Evolutionary conservation across 2,797 vertebrate genomes (phyloP), one percentile per base, ranked within the genome.

Genomic region (Amniataba percoides): DNA sequence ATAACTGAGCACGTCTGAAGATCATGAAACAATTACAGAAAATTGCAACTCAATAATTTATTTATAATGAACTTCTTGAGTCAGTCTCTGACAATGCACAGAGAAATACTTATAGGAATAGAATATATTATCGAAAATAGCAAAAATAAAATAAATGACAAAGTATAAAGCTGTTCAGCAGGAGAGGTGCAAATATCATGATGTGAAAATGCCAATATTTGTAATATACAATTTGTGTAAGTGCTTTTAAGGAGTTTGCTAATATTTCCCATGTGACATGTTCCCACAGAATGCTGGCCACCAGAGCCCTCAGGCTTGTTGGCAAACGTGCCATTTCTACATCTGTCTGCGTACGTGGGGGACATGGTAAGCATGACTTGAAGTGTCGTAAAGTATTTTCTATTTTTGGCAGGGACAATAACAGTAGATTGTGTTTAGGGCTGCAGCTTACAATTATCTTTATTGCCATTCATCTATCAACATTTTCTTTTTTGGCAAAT

Each of bases 321-420:
- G 97, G 97, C 88, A 97, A 94, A 88, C 96, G 97, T 80, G 95
- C 96, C 74, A 82, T 99, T 85, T 98, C 96, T 69, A 97, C 97
- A 76, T 97, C 98, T 1, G 92, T 95, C 23, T 97, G 96, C 57
- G n/a, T 97, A 13, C 95, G 96, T 67, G 96, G 96, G 53, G 96
- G 95, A 1, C 97, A 99, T 14, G 97, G 98, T 99, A 89, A 90
- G 95, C 80, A 2, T 46, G 6, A 64, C 40, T 23, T 60, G 2
- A 31, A 39, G 25, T 55, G 6, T 16, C n/a, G 23, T 36, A 11
- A 1, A 45, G 16, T 43, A 2, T 58, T 40, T 56, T 56, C 48
- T 74, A 56, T 75, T 62, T 52, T 39, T 49, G 58, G 14, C 40
- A 9, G 5, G 2, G 0, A 31, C 34, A 14, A 6, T 34, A 34